Evolutionary conservation across 2,888 invertebrate species (phyloP).

Genomic region (Drosophila multiciliata): DNA sequence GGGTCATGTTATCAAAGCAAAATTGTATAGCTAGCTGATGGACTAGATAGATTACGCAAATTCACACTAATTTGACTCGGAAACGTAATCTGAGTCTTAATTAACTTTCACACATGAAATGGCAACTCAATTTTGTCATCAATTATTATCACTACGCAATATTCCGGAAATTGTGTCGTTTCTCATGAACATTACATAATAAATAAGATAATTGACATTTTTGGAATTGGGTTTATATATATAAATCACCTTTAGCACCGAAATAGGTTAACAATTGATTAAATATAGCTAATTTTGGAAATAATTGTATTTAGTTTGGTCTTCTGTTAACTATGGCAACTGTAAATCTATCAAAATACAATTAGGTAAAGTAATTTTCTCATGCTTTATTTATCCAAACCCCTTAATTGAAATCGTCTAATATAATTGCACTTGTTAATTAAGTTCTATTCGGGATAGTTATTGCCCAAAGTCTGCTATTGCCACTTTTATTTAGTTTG

Average conservation of each 20-base stretch:
- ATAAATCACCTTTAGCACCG: neutral
- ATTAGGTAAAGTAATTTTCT: neutral
- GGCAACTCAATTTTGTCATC: slow-evolving; percentile 64
- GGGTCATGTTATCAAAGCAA: neutral
- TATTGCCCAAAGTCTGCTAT: neutral
- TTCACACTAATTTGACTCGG: neutral
- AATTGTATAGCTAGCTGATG: neutral
- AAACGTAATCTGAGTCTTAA: neutral
- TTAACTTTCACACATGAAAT: slow-evolving; percentile 60
- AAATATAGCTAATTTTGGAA: neutral
- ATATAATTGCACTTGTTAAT: neutral
- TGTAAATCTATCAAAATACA: neutral
- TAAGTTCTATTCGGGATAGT: neutral
- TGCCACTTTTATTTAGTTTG: too few relatives aligned
- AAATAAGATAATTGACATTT: neutral
- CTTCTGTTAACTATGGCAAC: neutral
- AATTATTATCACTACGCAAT: slow-evolving; percentile 42
- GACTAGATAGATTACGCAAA: neutral
- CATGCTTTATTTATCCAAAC: neutral
- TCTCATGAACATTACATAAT: neutral
- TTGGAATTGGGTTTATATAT: neutral
- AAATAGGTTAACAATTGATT: neutral
- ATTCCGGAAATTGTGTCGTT: neutral
- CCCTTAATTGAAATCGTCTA: neutral
- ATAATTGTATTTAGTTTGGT: neutral